These are phyloP conservation scores for Micronycteris hirsuta DNA, from an alignment of 2,113 vertebrate genomes.

Conservation along the genomic window DNA sequence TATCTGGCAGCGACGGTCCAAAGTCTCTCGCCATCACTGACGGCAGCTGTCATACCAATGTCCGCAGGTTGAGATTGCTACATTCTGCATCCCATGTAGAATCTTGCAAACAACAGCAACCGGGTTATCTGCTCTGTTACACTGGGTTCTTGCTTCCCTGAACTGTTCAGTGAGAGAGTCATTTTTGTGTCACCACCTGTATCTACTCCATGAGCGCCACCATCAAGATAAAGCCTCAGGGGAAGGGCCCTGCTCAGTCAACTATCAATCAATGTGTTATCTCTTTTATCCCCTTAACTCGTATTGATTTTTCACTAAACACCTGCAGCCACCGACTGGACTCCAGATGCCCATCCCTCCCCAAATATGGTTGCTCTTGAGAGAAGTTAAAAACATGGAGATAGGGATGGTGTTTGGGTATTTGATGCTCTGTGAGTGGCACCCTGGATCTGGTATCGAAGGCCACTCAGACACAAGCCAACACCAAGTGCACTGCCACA, in stretches of 20 bases:
- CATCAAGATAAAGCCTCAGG: conserved; percentile 72
- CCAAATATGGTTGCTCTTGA: background rate
- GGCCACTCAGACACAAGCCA: background rate
- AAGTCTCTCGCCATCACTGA: conserved; percentile 56
- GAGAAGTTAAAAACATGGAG: background rate
- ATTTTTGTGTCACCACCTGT: conserved; percentile 62
- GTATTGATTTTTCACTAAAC: conserved; percentile 33
- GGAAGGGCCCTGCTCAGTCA: conserved; percentile 46
- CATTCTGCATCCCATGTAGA: conserved; percentile 62
- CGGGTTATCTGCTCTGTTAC: conserved; percentile 65
- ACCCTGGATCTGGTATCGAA: background rate
- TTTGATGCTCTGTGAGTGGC: background rate
- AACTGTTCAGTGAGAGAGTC: conserved; percentile 66
- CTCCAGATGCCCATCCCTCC: background rate
- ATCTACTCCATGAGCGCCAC: conserved; percentile 37
- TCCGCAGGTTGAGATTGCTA: conserved; percentile 58
- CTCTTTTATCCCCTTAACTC: conserved; percentile 32
- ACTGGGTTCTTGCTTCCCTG: conserved; percentile 57
- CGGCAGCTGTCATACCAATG: conserved; percentile 66
- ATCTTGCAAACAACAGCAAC: conserved; percentile 74
- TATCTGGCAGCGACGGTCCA: conserved; percentile 64
- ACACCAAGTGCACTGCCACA: background rate
- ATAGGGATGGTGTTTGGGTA: background rate
- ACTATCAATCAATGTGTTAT: conserved; percentile 42
- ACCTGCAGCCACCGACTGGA: background rate